Percentiles rank a stretch among this genome's conserved stretches.
Evolutionary conservation across 2,888 invertebrate species (phyloP).

Genomic region (Stenodema calcarata): DNA sequence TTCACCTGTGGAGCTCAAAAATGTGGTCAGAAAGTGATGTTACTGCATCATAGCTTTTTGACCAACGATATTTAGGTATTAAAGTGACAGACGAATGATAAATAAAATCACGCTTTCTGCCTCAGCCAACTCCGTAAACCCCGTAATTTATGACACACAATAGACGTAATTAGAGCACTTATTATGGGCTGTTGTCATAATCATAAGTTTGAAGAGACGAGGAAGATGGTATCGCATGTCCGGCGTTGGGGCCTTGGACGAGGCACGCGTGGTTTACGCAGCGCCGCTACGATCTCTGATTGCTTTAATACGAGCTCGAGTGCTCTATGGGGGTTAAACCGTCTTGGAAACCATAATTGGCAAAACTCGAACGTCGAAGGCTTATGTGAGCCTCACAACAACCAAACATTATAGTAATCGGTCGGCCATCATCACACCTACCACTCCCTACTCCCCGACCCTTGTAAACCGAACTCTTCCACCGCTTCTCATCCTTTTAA

Average conservation of each 20-base stretch:
- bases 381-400: background rate
- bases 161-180: conserved; percentile 27
- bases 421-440: conserved; percentile 39
- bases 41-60: too few species aligned
- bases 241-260: background rate
- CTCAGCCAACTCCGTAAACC: background rate
- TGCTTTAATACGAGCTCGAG: background rate
- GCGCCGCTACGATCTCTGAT: conserved; percentile 7
- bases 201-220: background rate
- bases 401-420: conserved; percentile 42
- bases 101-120: background rate
- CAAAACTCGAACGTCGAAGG: background rate
- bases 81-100: background rate
- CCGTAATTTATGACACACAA: background rate
- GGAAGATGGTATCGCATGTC: background rate
- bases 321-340: conserved; percentile 15
- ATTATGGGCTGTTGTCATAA: conserved; percentile 23
- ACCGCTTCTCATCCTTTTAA: background rate
- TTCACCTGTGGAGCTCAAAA: too few species aligned
- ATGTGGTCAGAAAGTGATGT: too few species aligned
- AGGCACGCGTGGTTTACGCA: background rate
- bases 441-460: background rate
- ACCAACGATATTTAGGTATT: background rate
- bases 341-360: conserved; percentile 33
- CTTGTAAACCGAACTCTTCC: background rate